Evolutionary conservation across 2,113 vertebrate genomes (phyloP).

Genomic region (Otolemur garnettii): DNA sequence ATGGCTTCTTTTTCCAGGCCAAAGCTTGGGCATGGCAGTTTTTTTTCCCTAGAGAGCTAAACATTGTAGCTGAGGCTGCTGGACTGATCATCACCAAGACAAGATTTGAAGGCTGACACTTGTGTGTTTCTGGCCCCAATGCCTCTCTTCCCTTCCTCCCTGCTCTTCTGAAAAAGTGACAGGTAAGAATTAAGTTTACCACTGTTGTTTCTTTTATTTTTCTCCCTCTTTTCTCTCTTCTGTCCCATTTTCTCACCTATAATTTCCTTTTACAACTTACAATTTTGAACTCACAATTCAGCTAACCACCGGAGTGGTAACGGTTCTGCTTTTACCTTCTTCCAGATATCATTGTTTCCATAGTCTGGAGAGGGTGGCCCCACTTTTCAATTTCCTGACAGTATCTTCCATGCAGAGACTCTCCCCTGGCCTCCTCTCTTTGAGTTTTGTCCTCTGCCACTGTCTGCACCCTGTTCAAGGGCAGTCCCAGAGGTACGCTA

Average conservation of each 20-base stretch:
- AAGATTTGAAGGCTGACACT: neutral
- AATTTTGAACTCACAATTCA: conserved; percentile 66
- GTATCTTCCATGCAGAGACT: conserved; percentile 59
- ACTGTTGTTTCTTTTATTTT: neutral
- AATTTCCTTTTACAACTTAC: conserved; percentile 75
- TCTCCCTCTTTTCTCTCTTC: neutral
- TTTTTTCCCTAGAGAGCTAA: accelerated
- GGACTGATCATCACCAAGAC: accelerated
- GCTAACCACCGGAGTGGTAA: conserved; percentile 75
- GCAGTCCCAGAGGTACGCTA: conserved; percentile 72
- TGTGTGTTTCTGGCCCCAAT: conserved; percentile 49
- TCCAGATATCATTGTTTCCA: conserved; percentile 66
- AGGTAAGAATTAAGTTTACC: conserved; percentile 60
- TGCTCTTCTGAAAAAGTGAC: conserved; percentile 44
- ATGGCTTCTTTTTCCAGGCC: neutral
- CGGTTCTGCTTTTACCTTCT: conserved; percentile 72
- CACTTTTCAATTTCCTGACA: conserved; percentile 77
- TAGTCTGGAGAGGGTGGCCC: conserved; percentile 61
- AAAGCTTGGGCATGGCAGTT: neutral
- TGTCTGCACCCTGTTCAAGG: conserved; percentile 81
- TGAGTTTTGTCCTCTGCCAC: conserved; percentile 65
- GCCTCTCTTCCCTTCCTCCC: neutral
- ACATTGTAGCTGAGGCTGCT: neutral
- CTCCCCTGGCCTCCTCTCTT: neutral
- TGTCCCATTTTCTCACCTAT: conserved; percentile 12